A percentile compares a stretch with the other conserved stretches of the same genome.
These are phyloP conservation scores for Lasioglossum baleicum DNA, from an alignment of 1,140 invertebrate species.

Conservation along the genomic window DNA sequence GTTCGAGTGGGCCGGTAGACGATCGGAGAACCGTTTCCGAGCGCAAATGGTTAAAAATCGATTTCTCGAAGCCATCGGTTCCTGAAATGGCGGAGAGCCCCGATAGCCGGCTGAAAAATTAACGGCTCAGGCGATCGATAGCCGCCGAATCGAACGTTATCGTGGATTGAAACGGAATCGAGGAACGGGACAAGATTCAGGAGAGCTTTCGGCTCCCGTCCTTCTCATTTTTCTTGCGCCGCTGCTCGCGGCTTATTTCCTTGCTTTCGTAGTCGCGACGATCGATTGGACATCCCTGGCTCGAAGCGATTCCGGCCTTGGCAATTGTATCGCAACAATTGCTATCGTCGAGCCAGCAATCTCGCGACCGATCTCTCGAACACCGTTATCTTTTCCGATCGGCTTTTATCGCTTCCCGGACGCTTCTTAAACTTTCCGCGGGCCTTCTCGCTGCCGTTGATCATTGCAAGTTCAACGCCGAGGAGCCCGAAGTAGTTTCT, in stretches of 20 bases:
- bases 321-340: conserved; percentile 46
- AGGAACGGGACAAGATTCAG: not conserved
- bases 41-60: no score
- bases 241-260: conserved; percentile 18
- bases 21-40: no score
- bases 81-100: no score
- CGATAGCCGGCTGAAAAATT: not conserved
- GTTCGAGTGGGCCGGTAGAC: no score
- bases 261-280: conserved; percentile 9
- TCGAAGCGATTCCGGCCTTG: conserved; percentile 45
- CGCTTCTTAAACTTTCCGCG: conserved; percentile 24
- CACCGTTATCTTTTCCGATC: conserved; percentile 5
- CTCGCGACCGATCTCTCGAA: conserved; percentile 17
- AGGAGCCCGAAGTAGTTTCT: not conserved
- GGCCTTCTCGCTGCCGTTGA: not conserved
- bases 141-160: not conserved
- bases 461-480: not conserved
- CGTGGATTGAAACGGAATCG: not conserved
- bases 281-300: conserved; percentile 47
- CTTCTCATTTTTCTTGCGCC: not conserved
- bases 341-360: conserved; percentile 26
- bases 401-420: conserved; percentile 12
- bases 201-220: not conserved
- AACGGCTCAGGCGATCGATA: not conserved
- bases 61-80: no score